Evolutionary conservation across 2,797 vertebrate species (phyloP).

Genomic region (Ptychadena robeensis): DNA sequence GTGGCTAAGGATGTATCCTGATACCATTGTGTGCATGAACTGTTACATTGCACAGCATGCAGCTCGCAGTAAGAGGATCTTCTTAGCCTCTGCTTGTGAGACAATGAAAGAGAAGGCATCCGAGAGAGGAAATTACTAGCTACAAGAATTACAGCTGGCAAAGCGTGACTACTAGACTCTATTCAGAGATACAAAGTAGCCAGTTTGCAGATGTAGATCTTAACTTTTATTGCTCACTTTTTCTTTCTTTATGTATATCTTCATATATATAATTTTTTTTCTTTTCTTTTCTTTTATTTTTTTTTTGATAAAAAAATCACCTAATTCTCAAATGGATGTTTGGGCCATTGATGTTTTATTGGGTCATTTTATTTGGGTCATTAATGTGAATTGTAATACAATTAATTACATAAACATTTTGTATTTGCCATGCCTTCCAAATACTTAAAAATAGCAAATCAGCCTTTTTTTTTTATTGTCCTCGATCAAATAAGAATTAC

Average conservation of each 20-base stretch:
- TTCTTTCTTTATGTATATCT: neutral
- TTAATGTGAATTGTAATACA: too few relatives aligned
- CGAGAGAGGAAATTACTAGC: slow-evolving; percentile 58
- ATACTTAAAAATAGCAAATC: too few relatives aligned
- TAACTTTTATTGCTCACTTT: neutral
- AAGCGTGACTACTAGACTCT: slow-evolving; percentile 54
- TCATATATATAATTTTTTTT: neutral
- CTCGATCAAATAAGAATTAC: too few relatives aligned
- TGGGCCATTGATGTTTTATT: too few relatives aligned
- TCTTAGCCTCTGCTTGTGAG: slow-evolving; percentile 37
- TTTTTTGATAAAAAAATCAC: too few relatives aligned
- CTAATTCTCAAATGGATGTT: too few relatives aligned
- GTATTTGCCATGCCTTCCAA: too few relatives aligned
- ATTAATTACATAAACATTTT: too few relatives aligned
- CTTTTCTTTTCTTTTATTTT: too few relatives aligned
- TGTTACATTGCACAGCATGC: slow-evolving; percentile 59
- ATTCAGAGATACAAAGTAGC: slow-evolving; percentile 48
- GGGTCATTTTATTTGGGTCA: too few relatives aligned
- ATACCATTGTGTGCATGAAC: slow-evolving; percentile 61
- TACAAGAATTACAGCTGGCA: slow-evolving; percentile 60
- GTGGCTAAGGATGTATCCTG: slow-evolving; percentile 61
- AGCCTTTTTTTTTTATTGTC: too few relatives aligned
- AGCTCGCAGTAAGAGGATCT: slow-evolving; percentile 58
- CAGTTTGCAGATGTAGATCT: slow-evolving; percentile 2
- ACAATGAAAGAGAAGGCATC: slow-evolving; percentile 61